Conservation (phyloP, 1,140 invertebrate genomes). For the Berghia stephanieae region DNA sequence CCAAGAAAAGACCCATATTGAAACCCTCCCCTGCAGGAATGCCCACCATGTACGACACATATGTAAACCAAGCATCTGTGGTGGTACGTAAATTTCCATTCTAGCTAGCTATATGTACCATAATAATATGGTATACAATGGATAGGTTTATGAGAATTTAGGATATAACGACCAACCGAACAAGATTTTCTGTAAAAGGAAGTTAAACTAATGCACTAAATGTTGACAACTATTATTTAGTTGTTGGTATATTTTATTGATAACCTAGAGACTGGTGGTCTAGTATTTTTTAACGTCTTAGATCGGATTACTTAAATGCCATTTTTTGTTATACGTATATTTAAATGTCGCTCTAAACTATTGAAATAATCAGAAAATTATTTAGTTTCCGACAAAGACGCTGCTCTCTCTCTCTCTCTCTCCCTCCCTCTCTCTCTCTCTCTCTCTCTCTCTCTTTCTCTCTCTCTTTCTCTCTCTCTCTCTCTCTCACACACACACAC, state of each 20-base stretch:
- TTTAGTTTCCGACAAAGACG: background rate
- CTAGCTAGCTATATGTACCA: too few relatives aligned
- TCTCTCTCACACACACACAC: background rate
- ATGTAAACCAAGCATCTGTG: background rate
- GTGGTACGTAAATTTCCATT: too few relatives aligned
- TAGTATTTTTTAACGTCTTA: too few relatives aligned
- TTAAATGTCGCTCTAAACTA: slow-evolving; percentile 10
- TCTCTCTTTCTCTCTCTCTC: background rate
- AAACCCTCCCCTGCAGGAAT: background rate
- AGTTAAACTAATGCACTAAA: too few relatives aligned
- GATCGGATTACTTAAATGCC: background rate
- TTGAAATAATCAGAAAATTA: background rate
- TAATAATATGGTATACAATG: too few relatives aligned
- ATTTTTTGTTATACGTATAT: background rate
- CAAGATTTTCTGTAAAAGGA: too few relatives aligned
- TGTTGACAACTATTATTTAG: too few relatives aligned
- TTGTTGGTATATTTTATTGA: too few relatives aligned
- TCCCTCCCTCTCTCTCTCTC: background rate
- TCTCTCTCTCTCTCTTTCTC: background rate
- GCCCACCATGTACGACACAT: slow-evolving; percentile 3
- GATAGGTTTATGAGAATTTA: too few relatives aligned
- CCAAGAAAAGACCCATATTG: background rate
- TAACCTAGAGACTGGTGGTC: too few relatives aligned
- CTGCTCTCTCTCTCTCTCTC: background rate
- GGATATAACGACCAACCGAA: too few relatives aligned